phyloP scores from a whole-genome alignment of 2,797 vertebrate genomes.

The Lophotriccus pileatus region DNA sequence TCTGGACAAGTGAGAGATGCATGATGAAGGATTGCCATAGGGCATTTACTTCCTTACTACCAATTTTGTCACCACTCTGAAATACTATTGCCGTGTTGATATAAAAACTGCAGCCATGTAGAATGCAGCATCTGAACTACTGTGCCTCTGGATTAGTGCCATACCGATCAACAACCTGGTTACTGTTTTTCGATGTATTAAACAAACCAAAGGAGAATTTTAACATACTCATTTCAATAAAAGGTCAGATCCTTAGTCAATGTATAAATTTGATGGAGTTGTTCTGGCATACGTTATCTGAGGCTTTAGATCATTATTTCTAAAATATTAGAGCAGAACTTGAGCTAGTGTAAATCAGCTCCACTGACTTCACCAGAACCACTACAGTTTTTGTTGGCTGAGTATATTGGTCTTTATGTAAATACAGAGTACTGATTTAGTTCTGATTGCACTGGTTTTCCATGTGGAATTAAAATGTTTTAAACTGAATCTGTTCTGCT shows the following conservation, averaged over 20 bases:
- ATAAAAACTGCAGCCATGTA: neutral
- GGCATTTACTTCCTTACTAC: neutral
- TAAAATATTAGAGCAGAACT: neutral
- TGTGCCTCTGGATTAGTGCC: neutral
- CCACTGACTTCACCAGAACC: neutral
- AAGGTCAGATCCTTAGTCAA: neutral
- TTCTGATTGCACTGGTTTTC: slow-evolving; percentile 7
- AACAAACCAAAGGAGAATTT: slow-evolving; percentile 6
- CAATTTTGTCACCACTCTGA: neutral
- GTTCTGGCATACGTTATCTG: neutral
- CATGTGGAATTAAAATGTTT: neutral
- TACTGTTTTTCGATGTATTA: neutral
- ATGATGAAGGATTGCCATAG: neutral
- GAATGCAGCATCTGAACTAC: neutral
- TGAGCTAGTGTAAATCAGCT: neutral
- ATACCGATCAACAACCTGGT: neutral
- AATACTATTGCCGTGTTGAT: neutral
- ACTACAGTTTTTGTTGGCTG: neutral
- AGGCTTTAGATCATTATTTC: neutral
- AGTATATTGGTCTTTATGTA: neutral
- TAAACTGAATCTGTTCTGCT: neutral
- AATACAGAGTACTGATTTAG: neutral
- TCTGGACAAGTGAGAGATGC: neutral
- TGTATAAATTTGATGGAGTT: neutral
- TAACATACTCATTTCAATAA: neutral